Evolutionary conservation across 2,113 vertebrate genomes (phyloP).

Genomic region (Sphaerodactylus townsendi): DNA sequence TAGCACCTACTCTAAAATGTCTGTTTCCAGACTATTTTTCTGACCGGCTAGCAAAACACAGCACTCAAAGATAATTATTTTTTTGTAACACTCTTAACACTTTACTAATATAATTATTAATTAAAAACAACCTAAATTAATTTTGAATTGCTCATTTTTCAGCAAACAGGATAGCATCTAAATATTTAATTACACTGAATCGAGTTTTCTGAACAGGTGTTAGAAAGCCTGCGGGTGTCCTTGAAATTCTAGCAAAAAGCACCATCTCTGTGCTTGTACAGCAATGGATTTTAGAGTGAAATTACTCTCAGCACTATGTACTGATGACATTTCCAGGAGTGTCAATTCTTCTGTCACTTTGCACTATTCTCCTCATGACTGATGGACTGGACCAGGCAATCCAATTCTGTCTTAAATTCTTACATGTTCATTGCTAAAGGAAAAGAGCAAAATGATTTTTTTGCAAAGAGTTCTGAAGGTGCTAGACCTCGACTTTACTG

Average conservation of each 20-base stretch:
- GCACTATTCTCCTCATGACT: rapidly evolving
- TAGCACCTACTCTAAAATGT: constrained; percentile 69
- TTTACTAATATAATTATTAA: constrained; percentile 63
- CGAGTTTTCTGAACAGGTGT: constrained; percentile 48
- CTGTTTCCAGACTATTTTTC: constrained; percentile 53
- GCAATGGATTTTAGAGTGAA: constrained; percentile 14
- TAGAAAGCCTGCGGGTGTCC: constrained; percentile 38
- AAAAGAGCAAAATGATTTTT: constrained; percentile 5
- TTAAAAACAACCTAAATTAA: constrained; percentile 58
- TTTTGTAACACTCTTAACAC: constrained; percentile 64
- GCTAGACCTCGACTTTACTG: neutral
- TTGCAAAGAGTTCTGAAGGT: neutral
- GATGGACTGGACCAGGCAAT: neutral
- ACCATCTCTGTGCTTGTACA: neutral
- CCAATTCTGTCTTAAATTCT: constrained; percentile 12
- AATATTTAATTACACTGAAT: constrained; percentile 63
- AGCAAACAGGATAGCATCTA: constrained; percentile 51
- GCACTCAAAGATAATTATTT: constrained; percentile 64
- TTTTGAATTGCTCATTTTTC: constrained; percentile 58
- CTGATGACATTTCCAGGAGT: neutral
- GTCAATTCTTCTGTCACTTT: neutral
- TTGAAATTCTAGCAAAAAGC: neutral
- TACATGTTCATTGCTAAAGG: rapidly evolving
- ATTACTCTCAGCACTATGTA: neutral
- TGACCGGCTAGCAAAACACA: constrained; percentile 38